Evolutionary conservation across 53 echinoderm and acorn worm genomes (phyloP), one percentile per base, ranked within the genome.

Genomic region (Patiria pectinifera): DNA sequence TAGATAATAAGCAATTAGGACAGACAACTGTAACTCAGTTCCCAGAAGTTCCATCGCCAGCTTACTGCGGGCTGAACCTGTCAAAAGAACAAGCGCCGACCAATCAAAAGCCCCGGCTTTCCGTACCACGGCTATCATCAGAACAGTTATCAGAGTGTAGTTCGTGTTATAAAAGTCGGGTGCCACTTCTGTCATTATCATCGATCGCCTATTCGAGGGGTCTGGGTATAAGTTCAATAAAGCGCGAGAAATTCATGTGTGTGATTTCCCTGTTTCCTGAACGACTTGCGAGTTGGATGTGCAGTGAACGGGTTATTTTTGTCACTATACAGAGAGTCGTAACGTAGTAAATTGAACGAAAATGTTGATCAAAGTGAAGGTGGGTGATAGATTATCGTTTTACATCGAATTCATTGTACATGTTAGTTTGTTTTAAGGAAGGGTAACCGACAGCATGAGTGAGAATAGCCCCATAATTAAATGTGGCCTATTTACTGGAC

Each of bases 311-410:
- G 6, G 53, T 0, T n/a, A 53, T 53, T 53, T 53, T 53, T 53
- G 5, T 53, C 53, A 6, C 53, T 53, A 53, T 6, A 53, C 53
- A 53, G 2, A 24, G 19, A 24, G 24, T n/a, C 3, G 19, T 74
- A 74, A 23, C 74, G 2, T 3, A 13, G 16, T 5, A 24, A 74
- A 23, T n/a, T 22, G 22, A 23, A 2, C 74, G 66, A 96, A 92
- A 62, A 96, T 96, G 96, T 61, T 96, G 91, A 96, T 96, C 81
- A 96, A 96, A 92, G 96, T 96, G 44, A 96, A 96, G 96, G 96
- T 96, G 92, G 58, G 6, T 70, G 6, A 72, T n/a, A n/a, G n/a
- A n/a, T n/a, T n/a, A n/a, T 59, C 22, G 0, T 60, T 60, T 60
- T 60, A 12, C 66, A 66, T 66, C 12, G 4, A 53, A 53, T 53